These are phyloP conservation scores for Drosophila setosimentum DNA, from an alignment of 2,888 invertebrate species.

Conservation along the genomic window DNA sequence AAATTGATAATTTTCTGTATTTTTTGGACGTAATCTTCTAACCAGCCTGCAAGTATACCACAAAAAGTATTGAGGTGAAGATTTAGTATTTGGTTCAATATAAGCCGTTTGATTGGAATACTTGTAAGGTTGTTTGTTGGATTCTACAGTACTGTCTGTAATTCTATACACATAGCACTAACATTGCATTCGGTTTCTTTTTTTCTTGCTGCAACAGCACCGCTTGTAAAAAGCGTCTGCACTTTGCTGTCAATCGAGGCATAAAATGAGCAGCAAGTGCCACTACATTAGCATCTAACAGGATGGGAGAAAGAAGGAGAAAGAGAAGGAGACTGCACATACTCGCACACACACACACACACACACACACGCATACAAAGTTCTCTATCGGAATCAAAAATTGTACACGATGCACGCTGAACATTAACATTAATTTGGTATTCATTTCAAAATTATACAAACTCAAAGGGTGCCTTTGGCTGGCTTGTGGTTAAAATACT, in stretches of 20 bases:
- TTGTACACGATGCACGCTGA: slow-evolving; percentile 41
- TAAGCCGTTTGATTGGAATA: too few species aligned
- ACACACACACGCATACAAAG: slow-evolving; percentile 9
- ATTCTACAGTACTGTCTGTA: not conserved
- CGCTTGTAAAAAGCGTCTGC: slow-evolving; percentile 66
- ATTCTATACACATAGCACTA: not conserved
- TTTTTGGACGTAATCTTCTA: not conserved
- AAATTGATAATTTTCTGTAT: not conserved
- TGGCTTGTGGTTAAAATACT: slow-evolving; percentile 4
- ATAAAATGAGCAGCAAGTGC: slow-evolving; percentile 82
- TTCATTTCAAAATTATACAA: not conserved
- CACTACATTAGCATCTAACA: slow-evolving; percentile 61
- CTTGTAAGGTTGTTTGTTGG: not conserved
- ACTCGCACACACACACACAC: slow-evolving; percentile 4
- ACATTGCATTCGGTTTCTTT: not conserved
- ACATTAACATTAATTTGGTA: slow-evolving; percentile 18
- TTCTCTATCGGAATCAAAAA: slow-evolving; percentile 66
- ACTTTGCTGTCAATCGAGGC: slow-evolving; percentile 76
- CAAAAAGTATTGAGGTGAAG: not conserved
- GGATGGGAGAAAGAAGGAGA: not conserved
- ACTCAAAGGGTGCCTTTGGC: not conserved
- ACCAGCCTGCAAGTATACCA: too few species aligned
- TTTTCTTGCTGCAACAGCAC: slow-evolving; percentile 14
- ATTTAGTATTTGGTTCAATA: not conserved
- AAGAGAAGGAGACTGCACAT: not conserved